Percentiles rank a stretch among this genome's conserved stretches.
phyloP scores from a whole-genome alignment of 2,888 invertebrate species.

The Ptilodon capucinus region DNA sequence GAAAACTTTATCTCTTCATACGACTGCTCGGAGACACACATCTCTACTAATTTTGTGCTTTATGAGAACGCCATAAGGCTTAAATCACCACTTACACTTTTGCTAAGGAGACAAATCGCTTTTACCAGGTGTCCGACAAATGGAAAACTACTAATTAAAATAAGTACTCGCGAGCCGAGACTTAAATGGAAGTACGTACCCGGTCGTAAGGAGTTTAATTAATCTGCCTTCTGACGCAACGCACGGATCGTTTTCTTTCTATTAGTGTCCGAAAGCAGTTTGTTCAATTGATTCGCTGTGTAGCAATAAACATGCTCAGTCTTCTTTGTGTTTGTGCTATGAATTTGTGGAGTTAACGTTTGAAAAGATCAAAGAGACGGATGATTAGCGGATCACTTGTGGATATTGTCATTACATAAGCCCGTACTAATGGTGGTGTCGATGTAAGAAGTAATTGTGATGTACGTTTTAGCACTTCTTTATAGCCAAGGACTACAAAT shows the following conservation, averaged over 20 bases:
- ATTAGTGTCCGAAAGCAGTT: conserved; percentile 68
- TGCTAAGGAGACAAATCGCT: conserved; percentile 60
- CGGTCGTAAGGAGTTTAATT: conserved; percentile 73
- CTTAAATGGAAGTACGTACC: conserved; percentile 66
- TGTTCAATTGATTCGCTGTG: conserved; percentile 70
- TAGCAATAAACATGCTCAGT: conserved; percentile 63
- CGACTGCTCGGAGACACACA: conserved; percentile 42
- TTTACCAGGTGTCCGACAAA: conserved; percentile 73
- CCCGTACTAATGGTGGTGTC: conserved; percentile 58
- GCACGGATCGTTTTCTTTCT: conserved; percentile 66
- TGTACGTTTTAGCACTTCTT: conserved; percentile 69
- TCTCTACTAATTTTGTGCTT: conserved; percentile 44
- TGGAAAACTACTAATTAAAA: conserved; percentile 79
- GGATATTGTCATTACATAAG: conserved; percentile 70
- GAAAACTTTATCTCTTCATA: conserved; percentile 61
- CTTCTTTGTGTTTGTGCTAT: conserved; percentile 63
- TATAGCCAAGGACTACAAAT: conserved; percentile 52
- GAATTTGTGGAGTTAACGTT: conserved; percentile 73
- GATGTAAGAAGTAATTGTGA: conserved; percentile 59
- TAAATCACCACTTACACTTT: conserved; percentile 37
- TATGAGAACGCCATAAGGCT: conserved; percentile 48
- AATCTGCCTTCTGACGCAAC: conserved; percentile 69
- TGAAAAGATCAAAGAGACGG: conserved; percentile 52
- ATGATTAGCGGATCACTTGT: conserved; percentile 73
- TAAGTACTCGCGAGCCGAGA: conserved; percentile 55